Base-by-base conservation (phyloP, 2,888 invertebrate genomes). In the Lasioglossum morio region DNA sequence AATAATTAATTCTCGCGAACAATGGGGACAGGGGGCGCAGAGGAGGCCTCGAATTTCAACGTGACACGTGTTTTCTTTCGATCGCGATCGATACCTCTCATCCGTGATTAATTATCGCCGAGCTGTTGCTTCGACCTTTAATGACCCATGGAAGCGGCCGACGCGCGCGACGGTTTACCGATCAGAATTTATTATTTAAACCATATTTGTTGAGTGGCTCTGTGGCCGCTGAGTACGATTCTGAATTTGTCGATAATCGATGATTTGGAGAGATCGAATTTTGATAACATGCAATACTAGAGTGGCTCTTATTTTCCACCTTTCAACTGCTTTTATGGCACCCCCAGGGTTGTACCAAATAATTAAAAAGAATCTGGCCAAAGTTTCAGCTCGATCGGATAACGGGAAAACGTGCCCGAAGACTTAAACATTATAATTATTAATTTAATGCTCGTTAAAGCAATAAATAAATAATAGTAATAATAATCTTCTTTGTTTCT, bases 1-100 rank as follows among this genome's bases (percentile, higher is more conserved):
- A 77, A 30, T 81, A 81, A 86, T 85, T 86, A 74, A 86, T 86
- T 53, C 48, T n/a, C 37, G 70, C 40, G 70, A 70, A 40, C n/a
- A 48, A 53, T 7, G 7, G 74, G 43, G 30, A 7, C 30, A 7
- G 16, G 53, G 34, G 23, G 5, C 60, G 23, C 27, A 48, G 40
- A 57, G 63, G 19, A 27, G 63, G 27, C 23, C 23, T 75, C 85
- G 63, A 85, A 63, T 81, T 70, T 75, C 80, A 57, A 79, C 76
- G 46, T 37, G 66, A 79, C 83, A 53, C 83, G 60, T 70, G 70
- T 75, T 53, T 63, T 73, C 53, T 66, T 66, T 48, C 8, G 27
- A 34, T 46, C 48, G 34, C 77, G 48, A 23, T n/a, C 66, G 48
- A 8, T 72, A 27, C 4, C 48, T 57, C 57, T 4, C n/a, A 10